These are phyloP conservation scores for Hermetia illucens DNA, from an alignment of 1,140 invertebrate genomes.

Conservation along the genomic window DNA sequence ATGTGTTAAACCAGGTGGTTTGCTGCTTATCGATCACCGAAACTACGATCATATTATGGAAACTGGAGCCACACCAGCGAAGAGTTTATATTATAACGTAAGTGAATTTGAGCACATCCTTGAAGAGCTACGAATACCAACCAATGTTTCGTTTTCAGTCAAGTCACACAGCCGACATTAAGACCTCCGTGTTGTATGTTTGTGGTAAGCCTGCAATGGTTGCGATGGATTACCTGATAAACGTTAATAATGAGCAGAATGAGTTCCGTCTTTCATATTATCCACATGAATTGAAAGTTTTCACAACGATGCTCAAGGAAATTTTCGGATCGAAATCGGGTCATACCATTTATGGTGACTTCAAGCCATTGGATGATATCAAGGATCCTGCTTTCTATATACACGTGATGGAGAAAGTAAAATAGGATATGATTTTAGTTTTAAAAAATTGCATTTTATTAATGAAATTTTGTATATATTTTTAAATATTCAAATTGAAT, in stretches of 20 bases:
- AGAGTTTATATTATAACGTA: conserved; percentile 81
- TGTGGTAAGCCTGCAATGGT: conserved; percentile 57
- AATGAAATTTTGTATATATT: too few species aligned
- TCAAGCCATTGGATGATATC: conserved; percentile 47
- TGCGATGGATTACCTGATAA: conserved; percentile 64
- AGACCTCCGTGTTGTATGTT: conserved; percentile 64
- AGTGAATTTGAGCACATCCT: too few species aligned
- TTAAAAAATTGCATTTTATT: too few species aligned
- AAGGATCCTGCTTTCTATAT: conserved; percentile 68
- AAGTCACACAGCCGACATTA: conserved; percentile 62
- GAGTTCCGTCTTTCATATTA: conserved; percentile 77
- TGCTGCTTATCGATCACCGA: conserved; percentile 72
- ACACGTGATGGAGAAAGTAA: conserved; percentile 61
- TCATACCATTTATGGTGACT: conserved; percentile 66
- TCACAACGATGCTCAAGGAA: conserved; percentile 53
- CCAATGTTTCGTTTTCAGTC: too few species aligned
- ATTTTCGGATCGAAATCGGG: conserved; percentile 49
- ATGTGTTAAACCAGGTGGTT: conserved; percentile 67
- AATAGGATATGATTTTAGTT: too few species aligned
- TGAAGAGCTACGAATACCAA: too few species aligned
- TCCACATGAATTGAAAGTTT: conserved; percentile 58
- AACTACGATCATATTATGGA: conserved; percentile 75
- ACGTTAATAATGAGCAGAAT: conserved; percentile 38
- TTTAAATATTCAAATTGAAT: too few species aligned
- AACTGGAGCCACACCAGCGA: conserved; percentile 53